phyloP scores from a whole-genome alignment of 2,113 vertebrate genomes.

The Pollimyrus isidori region DNA sequence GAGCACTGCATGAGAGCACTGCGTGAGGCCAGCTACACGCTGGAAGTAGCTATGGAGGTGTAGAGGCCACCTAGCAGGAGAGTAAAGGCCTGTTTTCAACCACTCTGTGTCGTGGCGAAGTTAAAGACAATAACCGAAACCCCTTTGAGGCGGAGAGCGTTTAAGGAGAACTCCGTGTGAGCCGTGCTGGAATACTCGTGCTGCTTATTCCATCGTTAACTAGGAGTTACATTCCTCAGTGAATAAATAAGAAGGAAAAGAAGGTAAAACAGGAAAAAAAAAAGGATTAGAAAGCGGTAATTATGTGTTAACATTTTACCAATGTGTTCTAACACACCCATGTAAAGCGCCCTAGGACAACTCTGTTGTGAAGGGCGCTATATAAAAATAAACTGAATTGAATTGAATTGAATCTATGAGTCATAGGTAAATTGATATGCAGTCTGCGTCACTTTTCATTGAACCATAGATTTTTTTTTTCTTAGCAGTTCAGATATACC shows the following conservation, averaged over 20 bases:
- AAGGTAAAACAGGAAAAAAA: neutral
- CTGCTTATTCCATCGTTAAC: neutral
- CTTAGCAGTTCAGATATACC: neutral
- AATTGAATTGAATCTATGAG: neutral
- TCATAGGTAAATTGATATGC: neutral
- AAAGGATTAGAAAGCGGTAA: neutral
- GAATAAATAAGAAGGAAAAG: neutral
- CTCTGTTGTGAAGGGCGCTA: no score
- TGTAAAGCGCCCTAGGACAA: no score
- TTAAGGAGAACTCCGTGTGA: neutral
- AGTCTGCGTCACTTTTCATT: neutral
- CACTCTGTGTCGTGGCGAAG: neutral
- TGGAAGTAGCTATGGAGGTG: neutral
- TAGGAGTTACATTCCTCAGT: neutral
- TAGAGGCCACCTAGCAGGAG: neutral
- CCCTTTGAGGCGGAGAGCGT: neutral
- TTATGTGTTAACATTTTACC: no score
- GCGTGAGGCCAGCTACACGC: neutral
- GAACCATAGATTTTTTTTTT: neutral
- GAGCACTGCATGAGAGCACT: neutral
- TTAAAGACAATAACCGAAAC: neutral
- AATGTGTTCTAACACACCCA: no score
- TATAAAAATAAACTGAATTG: no score
- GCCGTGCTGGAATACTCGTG: neutral
- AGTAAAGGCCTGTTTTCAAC: neutral